Base-by-base conservation (phyloP, 1,140 invertebrate species). In the Bombus waltoni region DNA sequence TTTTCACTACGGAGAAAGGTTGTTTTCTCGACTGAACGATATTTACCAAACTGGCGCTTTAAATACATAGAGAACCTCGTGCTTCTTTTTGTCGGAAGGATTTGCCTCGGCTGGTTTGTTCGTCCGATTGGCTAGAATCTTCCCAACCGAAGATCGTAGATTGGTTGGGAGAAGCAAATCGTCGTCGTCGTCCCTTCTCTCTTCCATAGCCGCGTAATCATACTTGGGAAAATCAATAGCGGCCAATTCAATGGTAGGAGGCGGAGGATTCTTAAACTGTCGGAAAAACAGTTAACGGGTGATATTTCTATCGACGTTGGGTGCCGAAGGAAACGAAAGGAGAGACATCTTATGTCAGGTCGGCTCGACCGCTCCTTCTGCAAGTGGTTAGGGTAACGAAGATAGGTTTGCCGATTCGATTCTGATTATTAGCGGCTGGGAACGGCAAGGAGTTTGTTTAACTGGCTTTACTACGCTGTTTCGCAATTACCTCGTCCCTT, bases 141-240 rank as follows among this genome's bases (percentile, higher is more conserved):
- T 70, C 22, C 3, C n/a, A 10, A 10, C 25, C 62, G 65, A 74
- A 40, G 44, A 77, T 83, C 75, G 47, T 38, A 87, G 65, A 87
- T 57, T 62, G 32, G 32, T 65, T 83, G 53, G n/a, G 38, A 22
- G 53, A 83, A 80, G 82, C 82, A 83, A 87, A 83, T 89, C 80
- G 62, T 65, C 62, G 62, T 65, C 62, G 81, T 38, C 79, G 25
- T 68, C n/a, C 71, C 32, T 81, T 75, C n/a, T 35, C 68, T 86
- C 25, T 5, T 47, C 65, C 32, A 79, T 87, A 73, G 47, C 59
- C 72, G 76, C 79, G 83, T 83, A 89, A 89, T 89, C 88, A 71
- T 87, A 87, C 81, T 71, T 70, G 10, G 77, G 80, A 66, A 89
- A 89, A 89, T 89, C 88, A 87, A 89, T 87, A 89, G 81, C 81